phyloP scores from a whole-genome alignment of 2,113 vertebrate genomes.

The Otus sunia region DNA sequence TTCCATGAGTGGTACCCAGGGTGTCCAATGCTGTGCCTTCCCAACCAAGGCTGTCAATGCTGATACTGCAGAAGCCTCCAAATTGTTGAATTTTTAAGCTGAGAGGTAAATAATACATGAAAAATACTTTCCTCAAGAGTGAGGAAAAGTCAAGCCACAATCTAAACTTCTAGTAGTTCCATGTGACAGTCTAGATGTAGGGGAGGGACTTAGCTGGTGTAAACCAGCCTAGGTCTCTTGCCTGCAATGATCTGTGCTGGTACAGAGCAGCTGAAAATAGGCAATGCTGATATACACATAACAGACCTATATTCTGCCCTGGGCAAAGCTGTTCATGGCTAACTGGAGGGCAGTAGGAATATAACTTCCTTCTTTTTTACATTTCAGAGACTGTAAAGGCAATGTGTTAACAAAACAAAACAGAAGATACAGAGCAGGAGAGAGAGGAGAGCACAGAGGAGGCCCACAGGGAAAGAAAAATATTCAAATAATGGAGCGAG shows the following conservation, averaged over 20 bases:
- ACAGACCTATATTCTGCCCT: not conserved
- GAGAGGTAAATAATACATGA: not conserved
- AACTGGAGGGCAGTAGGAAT: not conserved
- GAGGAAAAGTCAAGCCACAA: not conserved
- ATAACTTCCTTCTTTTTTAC: slow-evolving; percentile 19
- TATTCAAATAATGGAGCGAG: slow-evolving; percentile 53
- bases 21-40: not conserved
- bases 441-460: slow-evolving; percentile 36
- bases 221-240: not conserved
- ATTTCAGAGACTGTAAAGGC: slow-evolving; percentile 38
- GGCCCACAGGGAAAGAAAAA: slow-evolving; percentile 37
- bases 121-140: not conserved
- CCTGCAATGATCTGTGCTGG: not conserved
- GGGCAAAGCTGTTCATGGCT: not conserved
- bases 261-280: not conserved
- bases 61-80: not conserved
- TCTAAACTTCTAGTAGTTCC: not conserved
- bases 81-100: not conserved
- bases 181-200: not conserved
- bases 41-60: not conserved
- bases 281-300: not conserved
- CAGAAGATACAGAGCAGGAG: not conserved
- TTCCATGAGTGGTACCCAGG: not conserved
- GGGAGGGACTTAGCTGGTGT: not conserved
- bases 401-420: not conserved